phyloP scores from a whole-genome alignment of 2,113 vertebrate genomes.

The Stigmatopora argus region DNA sequence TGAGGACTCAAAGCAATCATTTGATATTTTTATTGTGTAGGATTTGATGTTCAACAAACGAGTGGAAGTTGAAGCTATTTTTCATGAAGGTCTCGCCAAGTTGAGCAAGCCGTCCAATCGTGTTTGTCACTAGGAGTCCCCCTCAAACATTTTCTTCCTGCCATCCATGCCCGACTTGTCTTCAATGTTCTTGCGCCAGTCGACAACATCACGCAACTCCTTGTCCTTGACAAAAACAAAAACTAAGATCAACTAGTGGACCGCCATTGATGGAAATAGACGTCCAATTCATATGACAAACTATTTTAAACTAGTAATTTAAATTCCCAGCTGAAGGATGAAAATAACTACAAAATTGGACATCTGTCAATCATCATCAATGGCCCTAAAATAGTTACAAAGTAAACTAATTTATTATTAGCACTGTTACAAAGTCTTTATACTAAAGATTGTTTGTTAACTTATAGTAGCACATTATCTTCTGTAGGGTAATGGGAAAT shows the following conservation, averaged over 20 bases:
- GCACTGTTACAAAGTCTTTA: too few relatives aligned
- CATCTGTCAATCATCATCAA: too few relatives aligned
- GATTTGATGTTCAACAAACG: background rate
- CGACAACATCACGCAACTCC: conserved; percentile 81
- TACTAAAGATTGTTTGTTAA: too few relatives aligned
- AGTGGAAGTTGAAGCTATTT: background rate
- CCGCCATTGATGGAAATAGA: too few relatives aligned
- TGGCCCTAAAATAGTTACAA: too few relatives aligned
- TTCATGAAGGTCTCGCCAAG: background rate
- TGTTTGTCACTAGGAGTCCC: conserved; percentile 71
- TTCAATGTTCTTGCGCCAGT: conserved; percentile 94
- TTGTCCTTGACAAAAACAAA: conserved; percentile 68
- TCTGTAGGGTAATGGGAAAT: too few relatives aligned
- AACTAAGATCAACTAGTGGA: rapidly evolving
- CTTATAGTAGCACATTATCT: too few relatives aligned
- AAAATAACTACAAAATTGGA: too few relatives aligned
- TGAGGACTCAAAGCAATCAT: background rate
- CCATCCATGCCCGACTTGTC: conserved; percentile 97
- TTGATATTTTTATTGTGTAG: background rate
- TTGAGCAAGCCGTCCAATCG: background rate
- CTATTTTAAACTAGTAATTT: too few relatives aligned
- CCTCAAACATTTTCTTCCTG: conserved; percentile 95
- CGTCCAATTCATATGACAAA: too few relatives aligned
- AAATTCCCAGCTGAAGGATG: too few relatives aligned
- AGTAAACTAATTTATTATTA: too few relatives aligned